phyloP scores from a whole-genome alignment of 2,888 invertebrate species.

The Oxystoma pomonae region DNA sequence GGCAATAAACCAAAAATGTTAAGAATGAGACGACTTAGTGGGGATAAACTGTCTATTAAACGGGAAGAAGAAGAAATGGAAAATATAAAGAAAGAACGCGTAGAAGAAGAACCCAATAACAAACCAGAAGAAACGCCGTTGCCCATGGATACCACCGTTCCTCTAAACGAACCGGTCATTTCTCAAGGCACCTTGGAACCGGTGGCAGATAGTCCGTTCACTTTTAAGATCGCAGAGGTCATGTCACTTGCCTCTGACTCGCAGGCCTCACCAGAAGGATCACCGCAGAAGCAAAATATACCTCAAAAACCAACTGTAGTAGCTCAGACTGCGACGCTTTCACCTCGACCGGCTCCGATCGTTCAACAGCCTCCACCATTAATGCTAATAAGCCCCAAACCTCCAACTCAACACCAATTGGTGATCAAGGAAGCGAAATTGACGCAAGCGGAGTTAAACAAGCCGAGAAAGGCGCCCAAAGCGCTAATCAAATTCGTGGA shows the following conservation, averaged over 20 bases:
- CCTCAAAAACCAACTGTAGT: neutral
- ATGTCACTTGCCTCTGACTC: slow-evolving; percentile 38
- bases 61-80: slow-evolving; percentile 23
- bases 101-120: slow-evolving; percentile 11
- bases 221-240: slow-evolving; percentile 45
- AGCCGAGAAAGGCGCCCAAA: slow-evolving; percentile 37
- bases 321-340: neutral
- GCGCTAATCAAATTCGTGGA: slow-evolving; percentile 39
- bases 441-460: slow-evolving; percentile 26
- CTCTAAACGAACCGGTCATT: neutral
- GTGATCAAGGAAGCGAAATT: slow-evolving; percentile 33
- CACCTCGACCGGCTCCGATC: neutral
- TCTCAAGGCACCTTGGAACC: slow-evolving; percentile 17
- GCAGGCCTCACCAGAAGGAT: slow-evolving; percentile 2
- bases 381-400: slow-evolving; percentile 6
- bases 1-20: slow-evolving; percentile 23
- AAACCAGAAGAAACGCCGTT: neutral
- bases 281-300: neutral
- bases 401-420: slow-evolving; percentile 16
- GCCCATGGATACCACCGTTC: neutral
- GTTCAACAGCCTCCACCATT: slow-evolving; percentile 9
- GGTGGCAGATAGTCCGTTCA: slow-evolving; percentile 44
- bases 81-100: slow-evolving; percentile 26
- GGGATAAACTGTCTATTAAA: slow-evolving; percentile 46
- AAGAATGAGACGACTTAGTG: slow-evolving; percentile 47